phyloP scores from a whole-genome alignment of 1,140 invertebrate genomes.

The Bombus pyrosoma region DNA sequence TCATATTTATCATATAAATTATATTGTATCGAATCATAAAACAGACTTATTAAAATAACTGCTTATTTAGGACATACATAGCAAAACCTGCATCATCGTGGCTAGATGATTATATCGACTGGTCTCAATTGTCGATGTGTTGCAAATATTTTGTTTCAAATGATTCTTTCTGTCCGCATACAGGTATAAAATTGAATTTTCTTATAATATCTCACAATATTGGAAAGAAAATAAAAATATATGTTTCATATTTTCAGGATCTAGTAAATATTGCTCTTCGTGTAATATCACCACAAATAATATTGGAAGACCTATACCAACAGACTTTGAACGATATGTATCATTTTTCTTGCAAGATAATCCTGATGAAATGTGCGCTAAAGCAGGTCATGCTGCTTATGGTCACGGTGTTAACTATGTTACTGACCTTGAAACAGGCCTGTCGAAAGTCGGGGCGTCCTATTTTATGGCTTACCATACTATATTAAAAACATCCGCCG shows the following conservation, averaged over 20 bases:
- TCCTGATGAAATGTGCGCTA: constrained; percentile 91
- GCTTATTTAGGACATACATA: constrained; percentile 88
- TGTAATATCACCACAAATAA: constrained; percentile 83
- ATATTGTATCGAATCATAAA: not conserved
- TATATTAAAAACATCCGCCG: constrained; percentile 94
- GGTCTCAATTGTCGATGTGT: constrained; percentile 86
- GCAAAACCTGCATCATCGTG: constrained; percentile 95
- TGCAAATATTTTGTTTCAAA: constrained; percentile 85
- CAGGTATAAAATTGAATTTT: constrained; percentile 68
- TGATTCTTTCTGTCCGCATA: constrained; percentile 88
- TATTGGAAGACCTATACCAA: constrained; percentile 84
- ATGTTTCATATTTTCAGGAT: constrained; percentile 61
- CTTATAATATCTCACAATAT: constrained; percentile 14
- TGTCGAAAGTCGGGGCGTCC: constrained; percentile 85
- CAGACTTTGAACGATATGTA: constrained; percentile 91
- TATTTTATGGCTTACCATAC: constrained; percentile 99
- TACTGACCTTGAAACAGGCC: constrained; percentile 76
- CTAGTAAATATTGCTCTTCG: constrained; percentile 68
- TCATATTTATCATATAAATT: not conserved
- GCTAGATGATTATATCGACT: constrained; percentile 98
- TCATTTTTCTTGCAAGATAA: constrained; percentile 96
- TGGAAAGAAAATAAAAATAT: constrained; percentile 23
- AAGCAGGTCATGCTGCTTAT: constrained; percentile 94
- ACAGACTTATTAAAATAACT: constrained; percentile 7
- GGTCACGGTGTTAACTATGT: constrained; percentile 86